Conservation (phyloP, 2,797 vertebrate species). For the Staurois parvus region DNA sequence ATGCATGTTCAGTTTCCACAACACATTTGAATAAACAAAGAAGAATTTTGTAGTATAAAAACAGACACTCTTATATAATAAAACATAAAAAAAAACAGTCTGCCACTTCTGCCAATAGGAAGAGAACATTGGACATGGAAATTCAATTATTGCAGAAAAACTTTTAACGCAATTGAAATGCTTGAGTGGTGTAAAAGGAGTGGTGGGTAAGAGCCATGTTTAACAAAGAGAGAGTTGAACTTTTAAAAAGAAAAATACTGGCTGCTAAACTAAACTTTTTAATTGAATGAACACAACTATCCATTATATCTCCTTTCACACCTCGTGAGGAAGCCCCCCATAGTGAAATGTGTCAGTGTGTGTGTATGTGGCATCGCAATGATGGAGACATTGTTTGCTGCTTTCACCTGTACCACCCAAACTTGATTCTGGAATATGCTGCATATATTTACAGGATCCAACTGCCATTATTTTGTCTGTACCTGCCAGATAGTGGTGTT, state of each 20-base stretch:
- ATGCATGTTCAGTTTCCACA: not conserved
- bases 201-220: not conserved
- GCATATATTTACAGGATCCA: not conserved
- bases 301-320: too few relatives aligned
- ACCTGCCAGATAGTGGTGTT: not conserved
- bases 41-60: not conserved
- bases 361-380: too few relatives aligned
- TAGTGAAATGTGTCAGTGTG: too few relatives aligned
- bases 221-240: not conserved
- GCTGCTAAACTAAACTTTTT: not conserved
- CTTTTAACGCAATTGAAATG: not conserved
- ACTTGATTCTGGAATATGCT: too few relatives aligned
- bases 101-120: not conserved
- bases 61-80: not conserved
- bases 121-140: not conserved
- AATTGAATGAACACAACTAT: too few relatives aligned
- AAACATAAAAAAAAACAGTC: not conserved
- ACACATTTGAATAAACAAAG: not conserved
- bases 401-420: not conserved
- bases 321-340: too few relatives aligned
- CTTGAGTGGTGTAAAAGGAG: not conserved
- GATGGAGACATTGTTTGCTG: not conserved
- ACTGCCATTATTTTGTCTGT: too few relatives aligned
- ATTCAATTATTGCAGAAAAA: slow-evolving; percentile 30
- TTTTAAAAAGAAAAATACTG: not conserved